A percentile compares a stretch with the other conserved stretches of the same genome.
phyloP scores from a whole-genome alignment of 2,797 vertebrate species.

The Peromyscus melanophrys region DNA sequence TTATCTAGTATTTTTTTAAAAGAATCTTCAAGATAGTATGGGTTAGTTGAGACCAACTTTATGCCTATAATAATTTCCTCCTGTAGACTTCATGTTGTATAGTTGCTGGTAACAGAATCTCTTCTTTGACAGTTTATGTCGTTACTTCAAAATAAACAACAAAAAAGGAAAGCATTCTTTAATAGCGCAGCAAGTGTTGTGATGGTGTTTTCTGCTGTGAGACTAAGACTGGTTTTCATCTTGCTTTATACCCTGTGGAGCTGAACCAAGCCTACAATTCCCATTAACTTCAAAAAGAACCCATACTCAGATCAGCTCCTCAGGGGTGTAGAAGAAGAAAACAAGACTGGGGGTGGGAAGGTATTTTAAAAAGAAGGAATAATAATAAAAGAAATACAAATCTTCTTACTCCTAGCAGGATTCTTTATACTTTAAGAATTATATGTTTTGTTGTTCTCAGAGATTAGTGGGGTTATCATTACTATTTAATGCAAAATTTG shows the following conservation, averaged over 20 bases:
- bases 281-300: conserved; percentile 58
- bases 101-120: conserved; percentile 31
- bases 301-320: neutral
- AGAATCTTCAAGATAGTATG: neutral
- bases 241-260: conserved; percentile 38
- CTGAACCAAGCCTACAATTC: conserved; percentile 16
- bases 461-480: conserved; percentile 15
- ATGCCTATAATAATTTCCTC: neutral
- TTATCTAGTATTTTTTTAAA: neutral
- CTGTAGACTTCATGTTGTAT: neutral
- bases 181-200: conserved; percentile 28
- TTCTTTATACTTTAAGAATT: neutral
- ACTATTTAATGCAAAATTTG: conserved; percentile 23
- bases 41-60: neutral
- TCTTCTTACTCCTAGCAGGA: neutral
- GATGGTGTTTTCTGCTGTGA: conserved; percentile 25
- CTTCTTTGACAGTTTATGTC: conserved; percentile 27
- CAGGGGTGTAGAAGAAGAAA: conserved; percentile 34
- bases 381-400: neutral
- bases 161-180: conserved; percentile 45
- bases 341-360: neutral
- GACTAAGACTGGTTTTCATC: conserved; percentile 49
- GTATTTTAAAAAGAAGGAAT: neutral
- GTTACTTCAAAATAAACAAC: conserved; percentile 64
- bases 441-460: conserved; percentile 14